Conservation (phyloP, 2,888 invertebrate species). For the Holacanthella duospinosa region DNA sequence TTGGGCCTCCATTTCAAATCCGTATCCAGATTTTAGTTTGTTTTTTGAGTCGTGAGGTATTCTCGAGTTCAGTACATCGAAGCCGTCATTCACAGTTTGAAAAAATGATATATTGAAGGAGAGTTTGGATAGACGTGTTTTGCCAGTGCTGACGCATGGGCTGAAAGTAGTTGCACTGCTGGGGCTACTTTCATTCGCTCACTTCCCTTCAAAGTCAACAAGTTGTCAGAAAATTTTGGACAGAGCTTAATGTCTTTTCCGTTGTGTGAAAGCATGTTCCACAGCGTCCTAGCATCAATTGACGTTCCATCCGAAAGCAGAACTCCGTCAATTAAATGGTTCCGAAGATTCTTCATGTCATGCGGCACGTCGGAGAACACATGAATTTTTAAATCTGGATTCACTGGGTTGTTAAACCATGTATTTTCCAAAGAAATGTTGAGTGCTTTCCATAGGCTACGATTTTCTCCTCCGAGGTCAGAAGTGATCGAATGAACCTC, state of each 20-base stretch:
- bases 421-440: conserved; percentile 9
- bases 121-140: conserved; percentile 1
- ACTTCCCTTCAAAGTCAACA: conserved; percentile 10
- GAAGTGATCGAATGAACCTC: conserved; percentile 13
- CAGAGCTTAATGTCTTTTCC: conserved; percentile 11
- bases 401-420: conserved; percentile 15
- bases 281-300: conserved; percentile 10
- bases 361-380: conserved; percentile 30
- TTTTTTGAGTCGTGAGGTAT: conserved; percentile 7
- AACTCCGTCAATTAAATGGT: conserved; percentile 26
- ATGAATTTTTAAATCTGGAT: conserved; percentile 10
- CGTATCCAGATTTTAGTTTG: conserved; percentile 8
- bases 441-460: conserved; percentile 14
- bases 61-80: conserved; percentile 20
- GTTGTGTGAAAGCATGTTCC: conserved; percentile 3
- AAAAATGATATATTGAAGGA: conserved; percentile 10
- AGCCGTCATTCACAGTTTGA: conserved; percentile 15
- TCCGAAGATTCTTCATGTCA: conserved; percentile 23
- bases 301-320: conserved; percentile 12
- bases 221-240: conserved; percentile 7
- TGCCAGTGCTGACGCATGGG: conserved; percentile 12
- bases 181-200: conserved; percentile 21
- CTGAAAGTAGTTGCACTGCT: conserved; percentile 18
- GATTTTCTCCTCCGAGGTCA: conserved; percentile 26
- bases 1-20: conserved; percentile 1